These are phyloP conservation scores for Cylindroiulus punctatus DNA, from an alignment of 2,888 invertebrate genomes.

Conservation along the genomic window DNA sequence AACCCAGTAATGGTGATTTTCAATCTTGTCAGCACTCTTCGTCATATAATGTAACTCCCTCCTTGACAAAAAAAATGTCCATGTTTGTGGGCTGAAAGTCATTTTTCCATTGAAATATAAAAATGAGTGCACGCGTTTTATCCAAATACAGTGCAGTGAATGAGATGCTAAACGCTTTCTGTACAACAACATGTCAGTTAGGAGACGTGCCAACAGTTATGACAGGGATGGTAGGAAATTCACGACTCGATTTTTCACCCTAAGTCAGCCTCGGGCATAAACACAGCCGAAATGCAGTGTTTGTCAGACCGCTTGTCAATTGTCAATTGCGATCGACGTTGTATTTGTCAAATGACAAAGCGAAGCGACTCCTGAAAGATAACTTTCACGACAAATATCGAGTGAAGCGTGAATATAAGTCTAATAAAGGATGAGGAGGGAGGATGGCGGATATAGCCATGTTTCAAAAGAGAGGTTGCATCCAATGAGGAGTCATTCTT, in stretches of 20 bases:
- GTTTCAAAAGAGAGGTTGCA: too few relatives aligned
- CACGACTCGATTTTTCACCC: neutral
- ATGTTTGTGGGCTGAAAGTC: too few relatives aligned
- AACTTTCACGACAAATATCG: neutral
- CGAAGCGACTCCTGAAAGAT: slow-evolving; percentile 19
- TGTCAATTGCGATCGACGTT: slow-evolving; percentile 19
- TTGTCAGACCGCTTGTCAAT: neutral
- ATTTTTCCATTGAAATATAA: neutral
- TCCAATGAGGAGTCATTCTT: too few relatives aligned
- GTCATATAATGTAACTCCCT: too few relatives aligned
- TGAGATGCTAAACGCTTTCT: neutral
- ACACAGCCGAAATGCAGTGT: slow-evolving; percentile 7
- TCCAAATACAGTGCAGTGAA: neutral
- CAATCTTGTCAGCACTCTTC: too few relatives aligned
- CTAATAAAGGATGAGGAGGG: neutral
- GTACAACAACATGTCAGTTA: neutral
- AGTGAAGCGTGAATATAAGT: neutral
- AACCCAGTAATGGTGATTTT: too few relatives aligned
- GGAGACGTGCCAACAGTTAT: neutral
- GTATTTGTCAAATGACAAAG: slow-evolving; percentile 20
- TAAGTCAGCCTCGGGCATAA: neutral
- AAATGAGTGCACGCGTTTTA: neutral
- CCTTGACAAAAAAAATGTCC: too few relatives aligned
- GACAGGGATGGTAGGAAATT: neutral
- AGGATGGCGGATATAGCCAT: too few relatives aligned